Conservation (phyloP, 2,797 vertebrate species). For the Pampus argenteus region DNA sequence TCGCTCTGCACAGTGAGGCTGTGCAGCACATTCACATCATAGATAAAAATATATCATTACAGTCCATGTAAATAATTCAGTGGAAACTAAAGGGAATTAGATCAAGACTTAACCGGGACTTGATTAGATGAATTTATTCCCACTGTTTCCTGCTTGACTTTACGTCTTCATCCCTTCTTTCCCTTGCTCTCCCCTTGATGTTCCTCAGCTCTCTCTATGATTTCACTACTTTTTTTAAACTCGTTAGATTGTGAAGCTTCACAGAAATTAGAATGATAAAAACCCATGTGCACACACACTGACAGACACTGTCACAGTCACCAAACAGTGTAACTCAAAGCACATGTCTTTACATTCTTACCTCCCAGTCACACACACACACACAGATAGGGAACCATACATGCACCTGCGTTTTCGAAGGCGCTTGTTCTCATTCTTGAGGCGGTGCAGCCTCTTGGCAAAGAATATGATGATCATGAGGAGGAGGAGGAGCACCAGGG, state of each 20-base stretch:
- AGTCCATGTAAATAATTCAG: conserved; percentile 17
- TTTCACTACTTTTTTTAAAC: background rate
- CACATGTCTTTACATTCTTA: conserved; percentile 24
- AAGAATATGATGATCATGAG: conserved; percentile 99
- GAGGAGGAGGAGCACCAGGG: conserved; percentile 90
- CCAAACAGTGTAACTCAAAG: background rate
- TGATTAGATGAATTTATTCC: conserved; percentile 25
- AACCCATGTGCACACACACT: background rate
- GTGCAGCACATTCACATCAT: background rate
- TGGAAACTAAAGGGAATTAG: background rate
- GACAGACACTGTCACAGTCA: background rate
- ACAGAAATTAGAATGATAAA: background rate
- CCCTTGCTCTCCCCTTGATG: background rate
- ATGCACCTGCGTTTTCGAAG: conserved; percentile 92
- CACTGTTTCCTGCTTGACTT: conserved; percentile 3
- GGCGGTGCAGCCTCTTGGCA: conserved; percentile 94
- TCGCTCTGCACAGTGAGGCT: conserved; percentile 1
- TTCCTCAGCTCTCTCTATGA: background rate
- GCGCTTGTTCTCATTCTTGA: conserved; percentile 94
- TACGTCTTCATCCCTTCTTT: background rate
- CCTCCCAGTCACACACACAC: conserved; percentile 2
- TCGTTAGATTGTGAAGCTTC: background rate
- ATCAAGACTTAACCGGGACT: background rate
- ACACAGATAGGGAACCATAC: background rate
- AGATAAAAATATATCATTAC: conserved; percentile 19